A percentile compares a stretch with the other conserved stretches of the same genome.
phyloP scores from a whole-genome alignment of 1,140 invertebrate genomes.

The Metopolophium dirhodum region DNA sequence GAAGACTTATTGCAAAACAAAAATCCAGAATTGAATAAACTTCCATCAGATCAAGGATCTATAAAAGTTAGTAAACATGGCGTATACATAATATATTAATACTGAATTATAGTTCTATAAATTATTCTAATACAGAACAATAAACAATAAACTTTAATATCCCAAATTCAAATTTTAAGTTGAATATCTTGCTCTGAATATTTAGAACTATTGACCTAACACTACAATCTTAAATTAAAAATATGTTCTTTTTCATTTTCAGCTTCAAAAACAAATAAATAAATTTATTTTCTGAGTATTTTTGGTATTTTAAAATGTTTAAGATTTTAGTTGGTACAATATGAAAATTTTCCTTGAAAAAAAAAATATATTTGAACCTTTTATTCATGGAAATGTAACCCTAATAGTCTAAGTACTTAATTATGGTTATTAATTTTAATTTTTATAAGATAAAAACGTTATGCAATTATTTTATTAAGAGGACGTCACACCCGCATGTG shows the following conservation, averaged over 20 bases:
- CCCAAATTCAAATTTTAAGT: background rate
- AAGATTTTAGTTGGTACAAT: background rate
- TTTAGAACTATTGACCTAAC: too few species aligned
- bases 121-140: background rate
- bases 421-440: background rate
- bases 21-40: conserved; percentile 65
- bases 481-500: too few species aligned
- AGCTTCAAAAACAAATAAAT: background rate
- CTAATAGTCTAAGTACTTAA: background rate
- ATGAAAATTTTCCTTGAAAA: background rate
- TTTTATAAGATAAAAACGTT: background rate
- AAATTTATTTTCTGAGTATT: background rate
- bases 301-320: too few species aligned
- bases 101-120: background rate
- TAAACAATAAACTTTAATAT: background rate
- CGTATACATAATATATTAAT: background rate
- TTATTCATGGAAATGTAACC: too few species aligned
- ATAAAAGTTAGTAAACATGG: conserved; percentile 67
- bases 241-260: too few species aligned
- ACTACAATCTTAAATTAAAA: too few species aligned
- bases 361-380: too few species aligned
- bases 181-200: too few species aligned
- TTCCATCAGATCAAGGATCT: conserved; percentile 67
- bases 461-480: background rate
- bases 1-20: conserved; percentile 79